Conservation (phyloP, 2,113 vertebrate genomes). For the Oreochromis aureus region DNA sequence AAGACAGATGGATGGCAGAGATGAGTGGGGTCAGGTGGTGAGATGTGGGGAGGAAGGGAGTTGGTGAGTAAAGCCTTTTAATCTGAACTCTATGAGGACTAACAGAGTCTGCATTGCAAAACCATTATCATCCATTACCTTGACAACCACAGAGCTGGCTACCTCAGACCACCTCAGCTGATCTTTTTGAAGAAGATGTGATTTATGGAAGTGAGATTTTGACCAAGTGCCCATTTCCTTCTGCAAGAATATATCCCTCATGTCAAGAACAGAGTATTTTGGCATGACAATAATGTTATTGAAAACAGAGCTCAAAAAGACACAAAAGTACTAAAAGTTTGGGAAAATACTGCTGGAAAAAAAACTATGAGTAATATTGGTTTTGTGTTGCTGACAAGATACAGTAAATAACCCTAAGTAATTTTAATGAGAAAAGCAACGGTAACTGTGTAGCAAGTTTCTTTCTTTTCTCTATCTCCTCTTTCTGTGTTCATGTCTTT, state of each 20-base stretch:
- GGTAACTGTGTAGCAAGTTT: neutral
- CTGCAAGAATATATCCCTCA: neutral
- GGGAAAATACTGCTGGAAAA: neutral
- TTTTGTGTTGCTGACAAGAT: neutral
- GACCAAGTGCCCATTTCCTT: neutral
- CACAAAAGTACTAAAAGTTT: neutral
- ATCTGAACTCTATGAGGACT: conserved; percentile 21
- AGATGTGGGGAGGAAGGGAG: neutral
- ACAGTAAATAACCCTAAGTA: neutral
- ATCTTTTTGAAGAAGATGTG: neutral
- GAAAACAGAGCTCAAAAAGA: neutral
- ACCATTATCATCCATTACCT: conserved; percentile 30
- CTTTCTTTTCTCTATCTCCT: neutral
- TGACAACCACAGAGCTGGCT: conserved; percentile 14
- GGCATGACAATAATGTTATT: neutral
- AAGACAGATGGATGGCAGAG: conserved; percentile 7
- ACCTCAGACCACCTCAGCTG: neutral
- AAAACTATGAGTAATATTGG: neutral
- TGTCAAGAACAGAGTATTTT: neutral
- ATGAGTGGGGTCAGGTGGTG: neutral
- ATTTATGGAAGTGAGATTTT: neutral
- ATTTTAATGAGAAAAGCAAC: neutral
- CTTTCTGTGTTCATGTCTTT: neutral
- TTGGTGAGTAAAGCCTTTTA: neutral
- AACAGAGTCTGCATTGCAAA: conserved; percentile 14